Evolutionary conservation across 2,888 invertebrate species (phyloP), one percentile per base, ranked within the genome.

Genomic region (Lumbricus terrestris): DNA sequence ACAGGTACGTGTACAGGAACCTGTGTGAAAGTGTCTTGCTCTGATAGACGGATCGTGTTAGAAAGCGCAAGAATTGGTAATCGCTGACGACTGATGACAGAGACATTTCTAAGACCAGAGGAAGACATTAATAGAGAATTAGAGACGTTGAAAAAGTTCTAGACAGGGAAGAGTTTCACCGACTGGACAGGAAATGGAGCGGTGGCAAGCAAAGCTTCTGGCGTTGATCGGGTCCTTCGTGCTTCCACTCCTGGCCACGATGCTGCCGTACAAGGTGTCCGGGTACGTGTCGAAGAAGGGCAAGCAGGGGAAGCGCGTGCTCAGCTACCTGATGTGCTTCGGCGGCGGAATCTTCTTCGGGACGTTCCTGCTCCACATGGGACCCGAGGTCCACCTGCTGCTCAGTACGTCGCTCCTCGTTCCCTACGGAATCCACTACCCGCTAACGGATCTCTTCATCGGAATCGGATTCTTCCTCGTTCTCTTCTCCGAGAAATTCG

Each of bases 321-420:
- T 92, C 82, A 92, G 91, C 85, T 91, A 89, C 82, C 38, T 93
- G 85, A 94, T 94, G 92, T 94, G 94, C 90, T 91, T 94, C 88
- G 93, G 94, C 47, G 94, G 94, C 38, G 95, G 95, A 16, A 94
- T 95, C 40, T 95, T 95, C 90, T 92, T 95, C 82, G 94, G 93
- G 13, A 94, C 94, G 91, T 95, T 93, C 92, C 94, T 95, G 90
- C 92, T 95, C 29, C 94, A 94, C 88, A 92, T 95, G 89, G 92
- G 94, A 38, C 95, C 95, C 6, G 93, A 94, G 90, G 94, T 93
- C 18, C 91, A 93, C 47, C 92, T 93, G 42, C 93, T 94, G 89
- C 92, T 94, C 47, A 89, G 92, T 13, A 90, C 89, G 2, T 89
- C 92, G 20, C 82, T 92, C 16, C 69, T 91, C n/a, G 88, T 90